Percentiles rank a stretch among this genome's conserved stretches.
Evolutionary conservation across 53 echinoderm and acorn worm species (phyloP).

Genomic region (Henricia sp.): DNA sequence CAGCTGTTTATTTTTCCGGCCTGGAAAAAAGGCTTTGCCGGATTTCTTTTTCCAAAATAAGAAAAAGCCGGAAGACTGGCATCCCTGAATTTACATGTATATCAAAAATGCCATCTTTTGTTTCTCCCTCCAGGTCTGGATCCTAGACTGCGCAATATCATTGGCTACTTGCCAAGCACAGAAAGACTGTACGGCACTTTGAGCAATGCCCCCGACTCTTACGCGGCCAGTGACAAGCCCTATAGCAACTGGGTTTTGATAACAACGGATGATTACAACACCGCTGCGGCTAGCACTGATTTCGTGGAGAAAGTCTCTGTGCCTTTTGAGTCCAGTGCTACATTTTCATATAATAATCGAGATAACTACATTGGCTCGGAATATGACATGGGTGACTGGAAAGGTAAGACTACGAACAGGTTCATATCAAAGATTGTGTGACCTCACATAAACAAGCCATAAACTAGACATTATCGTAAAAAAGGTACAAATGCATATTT

Average conservation of each 20-base stretch:
- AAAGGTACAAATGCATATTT: no score
- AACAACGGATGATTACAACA: constrained; percentile 5
- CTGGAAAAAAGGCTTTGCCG: no score
- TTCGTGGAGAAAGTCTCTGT: constrained; percentile 13
- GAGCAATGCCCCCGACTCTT: constrained; percentile 53
- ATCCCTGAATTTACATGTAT: background rate
- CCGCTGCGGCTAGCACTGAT: constrained; percentile 5
- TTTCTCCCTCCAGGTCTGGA: constrained; percentile 40
- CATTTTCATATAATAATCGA: background rate
- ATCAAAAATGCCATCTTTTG: background rate
- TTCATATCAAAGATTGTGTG: no score
- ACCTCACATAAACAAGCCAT: no score
- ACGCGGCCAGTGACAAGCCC: constrained; percentile 42
- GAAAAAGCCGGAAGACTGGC: background rate
- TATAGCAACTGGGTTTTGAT: constrained; percentile 65
- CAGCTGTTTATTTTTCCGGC: no score
- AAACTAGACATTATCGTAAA: no score
- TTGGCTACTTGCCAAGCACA: constrained; percentile 54
- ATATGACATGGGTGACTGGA: constrained; percentile 14
- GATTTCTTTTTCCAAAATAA: no score
- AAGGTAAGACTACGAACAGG: no score
- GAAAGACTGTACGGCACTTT: constrained; percentile 62
- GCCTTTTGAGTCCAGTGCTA: background rate
- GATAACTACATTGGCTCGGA: background rate
- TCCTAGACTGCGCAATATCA: constrained; percentile 59